Conservation (phyloP, 1,140 invertebrate species). For the Ladona fulva region DNA sequence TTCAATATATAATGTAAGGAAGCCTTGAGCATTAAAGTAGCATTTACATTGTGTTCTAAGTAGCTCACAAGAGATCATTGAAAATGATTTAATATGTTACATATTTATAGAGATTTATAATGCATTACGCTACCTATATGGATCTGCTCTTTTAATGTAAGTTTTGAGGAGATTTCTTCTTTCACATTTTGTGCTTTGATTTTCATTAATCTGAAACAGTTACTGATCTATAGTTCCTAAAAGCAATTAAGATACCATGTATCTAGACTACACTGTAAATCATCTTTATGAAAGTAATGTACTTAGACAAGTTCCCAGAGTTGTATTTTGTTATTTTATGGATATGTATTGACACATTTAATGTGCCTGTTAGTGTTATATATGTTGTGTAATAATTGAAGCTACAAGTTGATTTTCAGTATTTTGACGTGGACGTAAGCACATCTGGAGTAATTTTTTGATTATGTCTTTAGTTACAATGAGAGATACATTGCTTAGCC, state of each 20-base stretch:
- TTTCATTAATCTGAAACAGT: neutral
- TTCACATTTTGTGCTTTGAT: neutral
- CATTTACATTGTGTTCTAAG: neutral
- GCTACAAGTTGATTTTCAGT: neutral
- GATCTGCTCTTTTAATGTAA: neutral
- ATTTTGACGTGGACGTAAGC: neutral
- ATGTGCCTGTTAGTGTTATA: neutral
- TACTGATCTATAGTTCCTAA: conserved; percentile 10
- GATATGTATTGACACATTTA: neutral
- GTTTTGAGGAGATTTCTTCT: neutral
- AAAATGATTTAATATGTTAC: neutral
- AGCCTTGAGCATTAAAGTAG: neutral
- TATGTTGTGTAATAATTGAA: neutral
- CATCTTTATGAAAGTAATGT: neutral
- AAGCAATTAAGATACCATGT: neutral
- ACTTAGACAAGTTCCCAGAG: neutral
- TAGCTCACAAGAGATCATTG: neutral
- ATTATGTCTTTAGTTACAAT: neutral
- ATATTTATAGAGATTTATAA: neutral
- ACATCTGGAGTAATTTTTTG: neutral
- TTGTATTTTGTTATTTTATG: neutral
- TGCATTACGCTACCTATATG: neutral
- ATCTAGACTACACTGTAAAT: neutral
- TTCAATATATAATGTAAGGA: too few species aligned
- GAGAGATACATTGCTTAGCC: neutral